Evolutionary conservation across 1,140 invertebrate species (phyloP), one percentile per base, ranked within the genome.

Genomic region (Gyrodactylus bullatarudis): DNA sequence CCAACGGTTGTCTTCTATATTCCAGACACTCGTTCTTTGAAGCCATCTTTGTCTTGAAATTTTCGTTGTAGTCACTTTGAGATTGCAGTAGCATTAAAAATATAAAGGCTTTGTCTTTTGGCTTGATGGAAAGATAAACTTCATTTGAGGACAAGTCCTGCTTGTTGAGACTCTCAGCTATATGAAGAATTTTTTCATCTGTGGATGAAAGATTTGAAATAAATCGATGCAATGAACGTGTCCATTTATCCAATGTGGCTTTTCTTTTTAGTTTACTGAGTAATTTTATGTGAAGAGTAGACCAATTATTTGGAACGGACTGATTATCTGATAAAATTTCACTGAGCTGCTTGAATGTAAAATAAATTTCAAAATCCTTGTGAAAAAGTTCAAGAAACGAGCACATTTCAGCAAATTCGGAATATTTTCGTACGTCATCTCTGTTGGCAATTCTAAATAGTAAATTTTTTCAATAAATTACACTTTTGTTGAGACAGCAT

Each of bases 1-100:
- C 72, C 20, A 73, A 24, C 20, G 72, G 72, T 68, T 73, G 34
- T 20, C n/a, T 68, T 22, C 72, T 20, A 69, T 54, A 54, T 54
- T 54, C 8, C 8, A 54, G 8, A n/a, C 34, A 16, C 8, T 54
- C 34, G 8, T 8, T 54, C n/a, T 54, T 54, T 54, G 34, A 54
- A 16, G 34, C n/a, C 8, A 54, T 16, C 8, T 54, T 54, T 54
- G 34, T 54, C 34, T 54, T 54, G 34, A 54, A 54, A 16, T 16
- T n/a, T 54, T 54, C 34, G n/a, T 54, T 54, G 34, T 54, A 54
- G n/a, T 54, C 34, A n/a, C 34, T 16, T n/a, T 54, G 34, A 54
- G 34, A 8, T 54, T 54, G 34, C 8, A 54, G 34, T n/a, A 54
- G 34, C 34, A 54, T 54, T 16, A 54, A n/a, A 54, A 54, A 54